Evolutionary conservation across 2,113 vertebrate species (phyloP).

Genomic region (Thalassoma bifasciatum): DNA sequence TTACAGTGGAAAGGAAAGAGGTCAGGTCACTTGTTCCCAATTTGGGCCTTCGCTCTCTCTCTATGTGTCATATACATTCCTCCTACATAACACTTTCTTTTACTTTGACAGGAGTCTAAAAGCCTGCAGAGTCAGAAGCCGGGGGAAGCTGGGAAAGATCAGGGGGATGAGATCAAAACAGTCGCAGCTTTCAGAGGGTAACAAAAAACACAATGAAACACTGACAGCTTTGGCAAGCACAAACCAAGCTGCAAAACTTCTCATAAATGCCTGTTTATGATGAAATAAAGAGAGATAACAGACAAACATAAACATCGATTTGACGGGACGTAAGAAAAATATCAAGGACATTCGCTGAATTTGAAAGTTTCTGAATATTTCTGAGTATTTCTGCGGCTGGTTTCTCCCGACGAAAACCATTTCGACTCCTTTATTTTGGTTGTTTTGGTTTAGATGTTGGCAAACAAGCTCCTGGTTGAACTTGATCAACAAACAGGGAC

Average conservation of each 20-base stretch:
- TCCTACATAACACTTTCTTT: not conserved
- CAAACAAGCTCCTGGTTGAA: too few species aligned
- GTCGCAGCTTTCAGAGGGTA: not conserved
- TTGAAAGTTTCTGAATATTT: too few species aligned
- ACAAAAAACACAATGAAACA: not conserved
- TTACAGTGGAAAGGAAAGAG: not conserved
- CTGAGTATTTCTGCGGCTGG: too few species aligned
- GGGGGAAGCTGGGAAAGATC: not conserved
- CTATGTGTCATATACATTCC: not conserved
- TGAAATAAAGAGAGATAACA: not conserved
- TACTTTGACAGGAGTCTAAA: conserved; percentile 5
- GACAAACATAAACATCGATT: not conserved
- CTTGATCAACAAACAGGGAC: too few species aligned
- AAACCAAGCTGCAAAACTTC: not conserved
- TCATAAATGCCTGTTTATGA: not conserved
- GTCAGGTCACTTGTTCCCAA: conserved; percentile 8
- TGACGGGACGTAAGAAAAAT: too few species aligned
- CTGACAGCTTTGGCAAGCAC: not conserved
- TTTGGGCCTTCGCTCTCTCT: conserved; percentile 6
- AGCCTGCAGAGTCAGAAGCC: not conserved
- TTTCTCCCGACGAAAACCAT: too few species aligned
- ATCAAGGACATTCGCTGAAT: too few species aligned
- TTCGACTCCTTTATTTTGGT: too few species aligned
- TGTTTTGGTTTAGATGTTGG: too few species aligned
- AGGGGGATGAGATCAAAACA: not conserved